phyloP scores from a whole-genome alignment of 1,140 invertebrate species.

The Rhopalosiphum padi region DNA sequence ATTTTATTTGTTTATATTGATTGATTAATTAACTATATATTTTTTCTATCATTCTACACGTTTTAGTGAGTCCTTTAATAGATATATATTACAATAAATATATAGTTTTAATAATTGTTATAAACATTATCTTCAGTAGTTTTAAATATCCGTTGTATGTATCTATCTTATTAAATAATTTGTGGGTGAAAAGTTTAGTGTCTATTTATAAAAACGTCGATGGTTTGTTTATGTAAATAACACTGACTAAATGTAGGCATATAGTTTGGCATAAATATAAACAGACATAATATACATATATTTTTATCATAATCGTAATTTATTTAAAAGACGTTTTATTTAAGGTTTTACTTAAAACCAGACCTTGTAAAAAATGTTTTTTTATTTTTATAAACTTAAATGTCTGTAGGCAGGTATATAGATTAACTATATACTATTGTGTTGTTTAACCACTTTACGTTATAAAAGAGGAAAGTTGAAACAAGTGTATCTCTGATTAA shows the following conservation, averaged over 20 bases:
- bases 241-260: background rate
- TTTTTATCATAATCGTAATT: background rate
- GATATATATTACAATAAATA: background rate
- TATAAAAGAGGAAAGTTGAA: constrained; percentile 7
- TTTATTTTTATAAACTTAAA: constrained; percentile 16
- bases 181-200: background rate
- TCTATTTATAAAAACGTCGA: background rate
- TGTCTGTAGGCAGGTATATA: background rate
- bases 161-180: background rate
- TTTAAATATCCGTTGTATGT: background rate
- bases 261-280: background rate
- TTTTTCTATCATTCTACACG: background rate
- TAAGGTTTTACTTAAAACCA: background rate
- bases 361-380: background rate
- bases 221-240: background rate
- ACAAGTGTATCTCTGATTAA: constrained; percentile 13
- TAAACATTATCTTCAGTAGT: background rate
- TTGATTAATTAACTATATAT: background rate
- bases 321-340: background rate
- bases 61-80: background rate
- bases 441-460: background rate
- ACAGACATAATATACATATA: background rate
- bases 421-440: background rate
- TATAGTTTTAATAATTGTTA: background rate
- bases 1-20: background rate